These are phyloP conservation scores for Perodicticus potto DNA, from an alignment of 2,797 vertebrate species.

Conservation along the genomic window DNA sequence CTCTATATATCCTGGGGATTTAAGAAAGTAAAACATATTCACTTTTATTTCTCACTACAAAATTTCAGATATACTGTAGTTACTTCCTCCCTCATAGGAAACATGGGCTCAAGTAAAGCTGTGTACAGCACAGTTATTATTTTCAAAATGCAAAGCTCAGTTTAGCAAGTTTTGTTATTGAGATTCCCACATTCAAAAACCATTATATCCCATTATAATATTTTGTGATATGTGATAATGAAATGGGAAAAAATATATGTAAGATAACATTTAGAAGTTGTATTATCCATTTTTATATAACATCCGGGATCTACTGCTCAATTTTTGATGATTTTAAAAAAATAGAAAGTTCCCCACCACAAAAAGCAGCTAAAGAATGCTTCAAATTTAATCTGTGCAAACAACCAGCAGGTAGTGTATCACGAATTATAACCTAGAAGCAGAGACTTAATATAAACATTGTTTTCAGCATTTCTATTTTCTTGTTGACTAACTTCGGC, in stretches of 20 bases:
- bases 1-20: not conserved
- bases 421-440: constrained; percentile 53
- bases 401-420: constrained; percentile 66
- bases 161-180: constrained; percentile 80
- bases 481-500: not conserved
- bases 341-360: constrained; percentile 67
- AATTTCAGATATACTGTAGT: constrained; percentile 64
- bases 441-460: not conserved
- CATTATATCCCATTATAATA: constrained; percentile 80
- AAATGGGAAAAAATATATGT: constrained; percentile 81
- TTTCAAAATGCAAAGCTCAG: constrained; percentile 76
- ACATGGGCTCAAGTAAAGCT: constrained; percentile 65
- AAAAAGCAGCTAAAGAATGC: constrained; percentile 74
- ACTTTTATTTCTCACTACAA: constrained; percentile 59
- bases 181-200: constrained; percentile 79
- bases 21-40: not conserved
- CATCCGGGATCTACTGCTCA: constrained; percentile 72
- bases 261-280: constrained; percentile 79
- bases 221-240: constrained; percentile 82
- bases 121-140: constrained; percentile 71
- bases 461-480: constrained; percentile 25
- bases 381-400: constrained; percentile 70
- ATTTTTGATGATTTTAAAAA: constrained; percentile 82
- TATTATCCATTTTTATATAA: constrained; percentile 79
- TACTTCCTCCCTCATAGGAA: constrained; percentile 66